These are phyloP conservation scores for Polyodon spathula DNA, from an alignment of 2,113 vertebrate genomes.

Conservation along the genomic window DNA sequence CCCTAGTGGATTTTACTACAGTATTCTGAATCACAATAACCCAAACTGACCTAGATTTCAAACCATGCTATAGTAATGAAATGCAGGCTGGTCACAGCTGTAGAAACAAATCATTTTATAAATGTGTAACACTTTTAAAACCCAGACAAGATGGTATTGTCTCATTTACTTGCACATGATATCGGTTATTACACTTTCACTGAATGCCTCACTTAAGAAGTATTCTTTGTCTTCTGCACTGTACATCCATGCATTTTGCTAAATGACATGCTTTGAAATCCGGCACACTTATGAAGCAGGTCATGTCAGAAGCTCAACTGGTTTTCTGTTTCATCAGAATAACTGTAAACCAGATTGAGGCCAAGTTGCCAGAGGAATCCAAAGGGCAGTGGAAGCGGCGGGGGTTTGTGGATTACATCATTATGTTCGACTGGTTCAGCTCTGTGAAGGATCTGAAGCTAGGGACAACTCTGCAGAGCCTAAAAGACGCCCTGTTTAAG, in stretches of 20 bases:
- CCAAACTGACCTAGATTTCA: too few species aligned
- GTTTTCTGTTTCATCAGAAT: constrained; percentile 54
- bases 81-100: too few species aligned
- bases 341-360: constrained; percentile 80
- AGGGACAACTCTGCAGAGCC: constrained; percentile 81
- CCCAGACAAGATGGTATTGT: too few species aligned
- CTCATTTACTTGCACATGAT: too few species aligned
- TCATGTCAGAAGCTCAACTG: neutral
- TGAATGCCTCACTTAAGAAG: constrained; percentile 76
- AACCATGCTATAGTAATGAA: too few species aligned
- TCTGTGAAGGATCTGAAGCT: constrained; percentile 70
- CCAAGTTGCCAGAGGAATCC: constrained; percentile 74
- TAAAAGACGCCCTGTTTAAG: constrained; percentile 95
- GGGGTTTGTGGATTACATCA: constrained; percentile 72
- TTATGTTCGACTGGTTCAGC: constrained; percentile 93
- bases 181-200: too few species aligned
- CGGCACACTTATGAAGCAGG: neutral
- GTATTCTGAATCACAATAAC: too few species aligned
- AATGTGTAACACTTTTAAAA: too few species aligned
- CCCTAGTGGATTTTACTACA: too few species aligned
- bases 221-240: constrained; percentile 36
- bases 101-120: too few species aligned
- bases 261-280: neutral
- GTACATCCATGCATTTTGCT: too few species aligned
- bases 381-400: constrained; percentile 73